These are phyloP conservation scores for Cydia fagiglandana DNA, from an alignment of 1,140 invertebrate genomes.

Conservation along the genomic window DNA sequence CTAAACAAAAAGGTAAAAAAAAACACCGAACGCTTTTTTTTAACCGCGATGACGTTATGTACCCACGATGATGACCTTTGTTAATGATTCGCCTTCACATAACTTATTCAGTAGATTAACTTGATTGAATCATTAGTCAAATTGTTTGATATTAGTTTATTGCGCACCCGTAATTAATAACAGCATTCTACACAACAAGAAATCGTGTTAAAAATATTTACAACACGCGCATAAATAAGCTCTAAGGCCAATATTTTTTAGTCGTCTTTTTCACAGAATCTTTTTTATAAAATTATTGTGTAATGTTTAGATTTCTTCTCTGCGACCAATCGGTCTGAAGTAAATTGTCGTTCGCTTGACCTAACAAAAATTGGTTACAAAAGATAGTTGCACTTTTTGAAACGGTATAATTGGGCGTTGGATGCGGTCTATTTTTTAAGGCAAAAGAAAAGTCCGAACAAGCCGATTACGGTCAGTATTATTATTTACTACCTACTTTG, in stretches of 20 bases:
- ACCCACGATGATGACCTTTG: conserved; percentile 33
- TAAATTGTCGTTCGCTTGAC: conserved; percentile 43
- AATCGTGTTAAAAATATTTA: conserved; percentile 24
- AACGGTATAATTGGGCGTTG: conserved; percentile 44
- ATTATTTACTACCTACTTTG: background rate
- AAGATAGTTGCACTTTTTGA: conserved; percentile 45
- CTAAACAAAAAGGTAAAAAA: conserved; percentile 2
- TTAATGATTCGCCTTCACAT: conserved; percentile 36
- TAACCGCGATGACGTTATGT: conserved; percentile 33
- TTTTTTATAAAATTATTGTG: conserved; percentile 16
- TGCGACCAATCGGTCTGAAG: conserved; percentile 46
- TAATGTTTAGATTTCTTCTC: conserved; percentile 38
- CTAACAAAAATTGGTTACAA: conserved; percentile 54
- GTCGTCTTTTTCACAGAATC: background rate
- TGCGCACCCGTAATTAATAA: conserved; percentile 30
- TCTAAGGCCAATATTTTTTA: conserved; percentile 25
- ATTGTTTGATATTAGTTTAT: conserved; percentile 32
- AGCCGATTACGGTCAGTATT: conserved; percentile 2
- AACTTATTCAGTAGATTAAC: conserved; percentile 38
- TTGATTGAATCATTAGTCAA: conserved; percentile 38
- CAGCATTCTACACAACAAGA: conserved; percentile 23
- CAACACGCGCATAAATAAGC: conserved; percentile 13
- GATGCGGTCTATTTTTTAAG: conserved; percentile 27
- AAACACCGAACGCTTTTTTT: conserved; percentile 31
- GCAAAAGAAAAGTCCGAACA: conserved; percentile 16